A percentile compares a stretch with the other conserved stretches of the same genome.
Evolutionary conservation across 2,797 vertebrate species (phyloP).

Genomic region (Notamacropus eugenii): DNA sequence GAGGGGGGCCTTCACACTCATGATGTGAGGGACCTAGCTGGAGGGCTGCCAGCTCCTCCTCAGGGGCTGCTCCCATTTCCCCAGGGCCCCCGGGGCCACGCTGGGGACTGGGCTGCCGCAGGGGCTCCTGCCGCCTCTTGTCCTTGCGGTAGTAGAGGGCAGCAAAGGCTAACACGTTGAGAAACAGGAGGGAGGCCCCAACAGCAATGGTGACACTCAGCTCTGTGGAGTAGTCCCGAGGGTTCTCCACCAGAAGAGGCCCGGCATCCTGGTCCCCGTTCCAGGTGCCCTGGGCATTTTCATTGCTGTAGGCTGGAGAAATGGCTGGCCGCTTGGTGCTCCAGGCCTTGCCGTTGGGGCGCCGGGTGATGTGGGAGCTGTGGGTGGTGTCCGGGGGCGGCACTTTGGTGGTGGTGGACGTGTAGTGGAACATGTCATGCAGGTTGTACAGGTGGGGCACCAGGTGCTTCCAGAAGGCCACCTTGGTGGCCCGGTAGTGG

Average conservation of each 20-base stretch:
- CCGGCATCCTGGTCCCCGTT: conserved; percentile 91
- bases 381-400: conserved; percentile 96
- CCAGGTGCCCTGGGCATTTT: conserved; percentile 93
- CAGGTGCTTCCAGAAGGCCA: conserved; percentile 99
- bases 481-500: conserved; percentile 99
- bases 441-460: conserved; percentile 99
- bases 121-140: conserved; percentile 95
- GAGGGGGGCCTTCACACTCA: conserved; percentile 92
- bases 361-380: conserved; percentile 95
- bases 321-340: conserved; percentile 97
- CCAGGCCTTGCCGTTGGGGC: conserved; percentile 93
- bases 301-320: conserved; percentile 95
- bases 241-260: conserved; percentile 94
- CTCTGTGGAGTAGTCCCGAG: conserved; percentile 97
- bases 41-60: conserved; percentile 97
- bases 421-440: conserved; percentile 99
- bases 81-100: conserved; percentile 86
- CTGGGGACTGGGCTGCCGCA: conserved; percentile 94
- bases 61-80: conserved; percentile 92
- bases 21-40: conserved; percentile 96
- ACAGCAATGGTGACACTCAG: conserved; percentile 98
- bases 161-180: conserved; percentile 97
- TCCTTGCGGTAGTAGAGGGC: conserved; percentile 99
- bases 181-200: conserved; percentile 97
- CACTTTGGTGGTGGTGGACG: conserved; percentile 98